These are phyloP conservation scores for Callimico goeldii DNA, from an alignment of 2,797 vertebrate genomes.

Conservation along the genomic window DNA sequence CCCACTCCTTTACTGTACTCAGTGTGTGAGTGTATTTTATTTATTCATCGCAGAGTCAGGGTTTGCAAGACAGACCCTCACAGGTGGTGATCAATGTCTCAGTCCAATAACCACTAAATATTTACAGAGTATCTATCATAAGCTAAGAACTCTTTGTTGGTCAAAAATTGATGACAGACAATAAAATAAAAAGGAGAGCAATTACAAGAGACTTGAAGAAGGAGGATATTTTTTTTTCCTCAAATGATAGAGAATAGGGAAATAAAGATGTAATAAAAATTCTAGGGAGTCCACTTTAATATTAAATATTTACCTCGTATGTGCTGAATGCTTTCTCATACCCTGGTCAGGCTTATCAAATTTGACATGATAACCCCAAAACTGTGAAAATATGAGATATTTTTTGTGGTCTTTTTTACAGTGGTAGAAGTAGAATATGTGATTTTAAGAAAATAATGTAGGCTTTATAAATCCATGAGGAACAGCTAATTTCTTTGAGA, in stretches of 20 bases:
- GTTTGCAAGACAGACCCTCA: too few relatives aligned
- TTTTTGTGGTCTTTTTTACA: constrained; percentile 35
- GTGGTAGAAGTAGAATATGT: constrained; percentile 36
- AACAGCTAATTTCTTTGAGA: constrained; percentile 44
- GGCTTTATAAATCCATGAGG: constrained; percentile 26
- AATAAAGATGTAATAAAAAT: background rate
- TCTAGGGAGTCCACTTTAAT: background rate
- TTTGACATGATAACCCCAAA: background rate
- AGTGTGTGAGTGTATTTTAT: too few relatives aligned
- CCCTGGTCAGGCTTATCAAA: background rate
- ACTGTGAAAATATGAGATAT: background rate
- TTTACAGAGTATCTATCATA: background rate
- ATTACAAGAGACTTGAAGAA: background rate
- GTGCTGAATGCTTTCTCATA: background rate
- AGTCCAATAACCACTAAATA: background rate
- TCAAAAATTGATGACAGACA: background rate
- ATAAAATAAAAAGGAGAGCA: background rate
- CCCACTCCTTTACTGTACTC: too few relatives aligned
- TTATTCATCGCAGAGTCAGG: too few relatives aligned
- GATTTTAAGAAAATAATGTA: background rate
- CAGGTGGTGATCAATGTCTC: too few relatives aligned
- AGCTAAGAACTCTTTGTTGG: background rate
- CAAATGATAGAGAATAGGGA: background rate
- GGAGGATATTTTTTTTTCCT: background rate
- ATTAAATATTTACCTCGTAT: background rate